Evolutionary conservation across 2,797 vertebrate genomes (phyloP).

Genomic region (Esox lucius): DNA sequence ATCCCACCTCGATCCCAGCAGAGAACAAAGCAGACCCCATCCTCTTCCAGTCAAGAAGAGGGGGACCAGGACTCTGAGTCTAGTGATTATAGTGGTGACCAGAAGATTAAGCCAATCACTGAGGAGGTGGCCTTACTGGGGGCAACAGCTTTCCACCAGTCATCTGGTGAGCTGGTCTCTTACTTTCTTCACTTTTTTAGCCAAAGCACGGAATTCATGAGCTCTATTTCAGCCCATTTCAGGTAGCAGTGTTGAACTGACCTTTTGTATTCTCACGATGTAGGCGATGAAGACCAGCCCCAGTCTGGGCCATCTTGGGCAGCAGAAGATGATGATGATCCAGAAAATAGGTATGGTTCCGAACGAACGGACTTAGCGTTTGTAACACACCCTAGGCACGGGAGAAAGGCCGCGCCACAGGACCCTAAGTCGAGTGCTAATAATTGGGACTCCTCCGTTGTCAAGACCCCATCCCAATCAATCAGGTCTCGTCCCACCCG

Average conservation of each 20-base stretch:
- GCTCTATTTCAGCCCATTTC: background rate
- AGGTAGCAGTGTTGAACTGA: background rate
- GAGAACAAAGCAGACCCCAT: conserved; percentile 46
- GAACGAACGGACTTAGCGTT: conserved; percentile 80
- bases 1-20: conserved; percentile 33
- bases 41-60: conserved; percentile 82
- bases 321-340: conserved; percentile 92
- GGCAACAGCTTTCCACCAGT: conserved; percentile 84
- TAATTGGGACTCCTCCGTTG: conserved; percentile 70
- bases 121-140: conserved; percentile 80
- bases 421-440: conserved; percentile 73
- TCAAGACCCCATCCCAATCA: conserved; percentile 73
- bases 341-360: conserved; percentile 98
- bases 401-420: conserved; percentile 71
- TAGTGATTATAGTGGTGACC: conserved; percentile 81
- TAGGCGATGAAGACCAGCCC: conserved; percentile 88
- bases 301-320: conserved; percentile 82
- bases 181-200: background rate
- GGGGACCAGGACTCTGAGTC: conserved; percentile 73
- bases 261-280: background rate
- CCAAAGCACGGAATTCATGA: background rate
- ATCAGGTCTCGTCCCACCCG: conserved; percentile 69
- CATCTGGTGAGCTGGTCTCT: conserved; percentile 81
- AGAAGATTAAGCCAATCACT: conserved; percentile 91
- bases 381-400: conserved; percentile 79